Evolutionary conservation across 1,140 invertebrate species (phyloP).

Genomic region (Zaprionus kolodkinae): DNA sequence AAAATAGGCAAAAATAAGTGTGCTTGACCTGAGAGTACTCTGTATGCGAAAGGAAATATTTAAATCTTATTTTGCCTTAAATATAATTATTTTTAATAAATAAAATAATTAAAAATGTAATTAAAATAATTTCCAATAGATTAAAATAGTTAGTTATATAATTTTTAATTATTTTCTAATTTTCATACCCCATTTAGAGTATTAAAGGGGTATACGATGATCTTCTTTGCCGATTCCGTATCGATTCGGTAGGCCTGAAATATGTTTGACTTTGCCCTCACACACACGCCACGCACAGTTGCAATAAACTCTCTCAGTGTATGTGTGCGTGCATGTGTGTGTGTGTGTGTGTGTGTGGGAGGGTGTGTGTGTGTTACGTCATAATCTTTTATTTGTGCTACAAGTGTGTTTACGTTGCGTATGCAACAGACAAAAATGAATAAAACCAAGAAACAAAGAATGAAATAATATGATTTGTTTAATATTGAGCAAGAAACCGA

Average conservation of each 20-base stretch:
- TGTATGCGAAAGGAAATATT: background rate
- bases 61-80: background rate
- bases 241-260: conserved; percentile 10
- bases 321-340: too few species aligned
- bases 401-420: conserved; percentile 33
- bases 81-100: too few species aligned
- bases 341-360: background rate
- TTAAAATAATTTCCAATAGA: too few species aligned
- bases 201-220: too few species aligned
- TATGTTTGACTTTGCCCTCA: conserved; percentile 7
- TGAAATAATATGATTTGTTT: conserved; percentile 5
- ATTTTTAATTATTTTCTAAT: too few species aligned
- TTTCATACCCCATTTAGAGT: background rate
- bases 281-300: conserved; percentile 4
- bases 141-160: too few species aligned
- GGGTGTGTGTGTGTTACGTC: conserved; percentile 17
- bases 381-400: conserved; percentile 18
- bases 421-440: conserved; percentile 1
- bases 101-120: too few species aligned
- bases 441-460: background rate
- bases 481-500: conserved; percentile 8
- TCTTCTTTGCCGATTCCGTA: conserved; percentile 6
- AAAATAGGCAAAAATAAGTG: background rate
- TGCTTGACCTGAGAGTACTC: conserved; percentile 3
- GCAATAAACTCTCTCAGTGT: conserved; percentile 12